A percentile compares a stretch with the other conserved stretches of the same genome.
Evolutionary conservation across 2,797 vertebrate species (phyloP).

Genomic region (Distichodus sexfasciatus): DNA sequence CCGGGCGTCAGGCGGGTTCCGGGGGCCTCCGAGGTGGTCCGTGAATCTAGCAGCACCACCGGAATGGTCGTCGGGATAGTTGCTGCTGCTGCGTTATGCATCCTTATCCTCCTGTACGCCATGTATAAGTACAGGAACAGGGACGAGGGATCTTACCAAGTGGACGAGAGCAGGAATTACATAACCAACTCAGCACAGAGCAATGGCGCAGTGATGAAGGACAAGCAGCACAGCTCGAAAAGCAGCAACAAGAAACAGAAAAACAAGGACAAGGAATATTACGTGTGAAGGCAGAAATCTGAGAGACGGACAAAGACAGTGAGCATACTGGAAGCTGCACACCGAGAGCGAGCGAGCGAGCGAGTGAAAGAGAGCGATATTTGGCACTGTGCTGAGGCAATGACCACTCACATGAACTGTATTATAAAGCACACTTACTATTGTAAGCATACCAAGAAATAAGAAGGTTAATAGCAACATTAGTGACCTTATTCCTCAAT

Average conservation of each 20-base stretch:
- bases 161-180: constrained; percentile 99
- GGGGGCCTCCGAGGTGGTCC: constrained; percentile 99
- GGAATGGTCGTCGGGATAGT: constrained; percentile 99
- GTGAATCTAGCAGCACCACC: constrained; percentile 99
- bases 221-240: constrained; percentile 95
- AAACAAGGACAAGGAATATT: constrained; percentile 99
- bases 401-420: constrained; percentile 84
- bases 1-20: constrained; percentile 97
- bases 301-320: constrained; percentile 23
- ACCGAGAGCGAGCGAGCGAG: constrained; percentile 61
- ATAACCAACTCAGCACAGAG: constrained; percentile 99
- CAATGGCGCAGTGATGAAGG: constrained; percentile 95
- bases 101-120: constrained; percentile 99
- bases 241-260: constrained; percentile 97
- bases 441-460: constrained; percentile 75
- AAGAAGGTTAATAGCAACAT: constrained; percentile 77
- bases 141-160: constrained; percentile 99
- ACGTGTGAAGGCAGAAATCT: constrained; percentile 79
- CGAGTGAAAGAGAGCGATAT: constrained; percentile 42
- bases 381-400: constrained; percentile 80
- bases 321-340: constrained; percentile 31
- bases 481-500: constrained; percentile 79
- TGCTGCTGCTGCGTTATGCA: constrained; percentile 99
- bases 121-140: constrained; percentile 99
- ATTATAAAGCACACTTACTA: constrained; percentile 94